Evolutionary conservation across 2,797 vertebrate species (phyloP), one percentile per base, ranked within the genome.

Genomic region (Falco naumanni): DNA sequence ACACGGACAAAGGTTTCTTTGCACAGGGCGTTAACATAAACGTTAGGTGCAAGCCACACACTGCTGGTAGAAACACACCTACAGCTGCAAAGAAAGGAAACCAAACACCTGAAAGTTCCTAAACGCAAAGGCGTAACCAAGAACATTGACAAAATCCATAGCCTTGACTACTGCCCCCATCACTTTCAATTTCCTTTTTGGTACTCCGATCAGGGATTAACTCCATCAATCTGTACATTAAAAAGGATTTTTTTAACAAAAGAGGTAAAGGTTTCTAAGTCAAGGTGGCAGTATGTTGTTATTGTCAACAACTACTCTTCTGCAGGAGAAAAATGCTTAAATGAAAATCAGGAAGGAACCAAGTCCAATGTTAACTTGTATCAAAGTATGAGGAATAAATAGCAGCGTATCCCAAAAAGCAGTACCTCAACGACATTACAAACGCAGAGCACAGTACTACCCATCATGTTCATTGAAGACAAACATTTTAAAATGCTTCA

Each of bases 1-100:
- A 41, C 68, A 69, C 15, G 20, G 34, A 34, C 33, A 90, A 10
- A 25, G 19, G 14, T 4, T 4, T 64, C n/a, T 66, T 31, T 29
- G 29, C 14, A 41, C 13, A 48, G n/a, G 1, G 13, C 4, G 3
- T 18, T 21, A 66, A 45, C 2, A 51, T 0, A 3, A 83, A 31
- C 9, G 6, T 16, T 28, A 16, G 33, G 10, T 3, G 16, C 10
- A 57, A 78, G 31, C 47, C 75, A 64, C 29, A 33, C n/a, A 11
- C 61, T 7, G n/a, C 34, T 51, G 61, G 69, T 41, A 15, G 2
- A 3, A 22, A 50, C 2, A 48, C 2, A 80, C 4, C 10, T 20
- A 69, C 33, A 90, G 28, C 74, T 76, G 59, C 68, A 50, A 41
- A 1, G 3, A 64, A 34, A 51, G 5, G 16, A 87, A 45, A 72